Conservation (phyloP, 2,888 invertebrate genomes). For the Dione vanillae region DNA sequence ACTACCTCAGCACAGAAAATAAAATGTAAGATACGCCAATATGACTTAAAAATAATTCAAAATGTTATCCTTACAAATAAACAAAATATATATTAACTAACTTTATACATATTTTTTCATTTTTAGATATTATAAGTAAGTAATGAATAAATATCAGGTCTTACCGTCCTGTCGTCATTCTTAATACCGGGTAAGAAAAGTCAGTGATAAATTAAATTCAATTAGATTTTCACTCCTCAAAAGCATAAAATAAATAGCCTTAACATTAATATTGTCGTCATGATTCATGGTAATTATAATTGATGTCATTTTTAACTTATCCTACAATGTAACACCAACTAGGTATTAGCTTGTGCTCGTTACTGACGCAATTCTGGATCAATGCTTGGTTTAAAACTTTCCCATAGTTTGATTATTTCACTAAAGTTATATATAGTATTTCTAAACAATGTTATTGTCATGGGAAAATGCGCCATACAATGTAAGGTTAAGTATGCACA, state of each 20-base stretch:
- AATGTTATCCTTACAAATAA: no score
- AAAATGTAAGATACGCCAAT: no score
- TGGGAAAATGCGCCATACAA: not conserved
- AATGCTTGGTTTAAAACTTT: slow-evolving; percentile 8
- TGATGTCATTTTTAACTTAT: not conserved
- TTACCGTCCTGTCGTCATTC: not conserved
- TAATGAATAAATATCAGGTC: not conserved
- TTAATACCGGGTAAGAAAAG: slow-evolving; percentile 21
- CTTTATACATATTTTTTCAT: no score
- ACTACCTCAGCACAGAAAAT: no score
- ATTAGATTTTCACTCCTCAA: slow-evolving; percentile 15
- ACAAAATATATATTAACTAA: no score
- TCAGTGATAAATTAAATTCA: slow-evolving; percentile 8
- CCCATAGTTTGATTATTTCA: not conserved
- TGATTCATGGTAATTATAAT: slow-evolving; percentile 23
- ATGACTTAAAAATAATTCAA: no score
- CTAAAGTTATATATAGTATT: not conserved
- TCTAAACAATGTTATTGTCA: not conserved
- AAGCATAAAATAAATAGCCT: not conserved
- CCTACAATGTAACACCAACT: slow-evolving; percentile 4
- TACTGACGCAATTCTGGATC: not conserved
- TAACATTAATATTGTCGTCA: not conserved
- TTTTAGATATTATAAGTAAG: no score
- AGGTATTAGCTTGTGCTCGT: not conserved
- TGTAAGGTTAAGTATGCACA: not conserved